These are phyloP conservation scores for Otolemur garnettii DNA, from an alignment of 2,113 vertebrate genomes.

Conservation along the genomic window DNA sequence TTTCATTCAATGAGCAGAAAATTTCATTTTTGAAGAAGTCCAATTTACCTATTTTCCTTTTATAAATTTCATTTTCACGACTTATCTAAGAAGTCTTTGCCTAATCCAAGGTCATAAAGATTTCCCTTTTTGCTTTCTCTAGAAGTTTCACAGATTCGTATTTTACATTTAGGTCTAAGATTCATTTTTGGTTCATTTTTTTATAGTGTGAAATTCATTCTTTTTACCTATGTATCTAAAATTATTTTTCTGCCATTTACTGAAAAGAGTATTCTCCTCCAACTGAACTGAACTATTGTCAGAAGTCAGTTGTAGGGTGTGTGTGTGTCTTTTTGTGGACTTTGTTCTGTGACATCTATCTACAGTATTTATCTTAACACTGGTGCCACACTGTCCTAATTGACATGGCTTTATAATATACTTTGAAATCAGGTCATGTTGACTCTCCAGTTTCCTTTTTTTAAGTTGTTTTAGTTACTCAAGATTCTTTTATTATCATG, in stretches of 20 bases:
- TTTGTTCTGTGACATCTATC: not conserved
- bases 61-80: not conserved
- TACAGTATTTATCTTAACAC: not conserved
- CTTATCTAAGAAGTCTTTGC: not conserved
- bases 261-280: not conserved
- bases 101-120: not conserved
- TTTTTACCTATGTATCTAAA: not conserved
- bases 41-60: not conserved
- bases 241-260: not conserved
- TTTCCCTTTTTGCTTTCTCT: not conserved
- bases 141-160: not conserved
- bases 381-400: not conserved
- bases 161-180: not conserved
- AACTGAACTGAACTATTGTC: not conserved
- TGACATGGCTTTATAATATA: not conserved
- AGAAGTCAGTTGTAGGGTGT: not conserved
- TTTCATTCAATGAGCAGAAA: not conserved
- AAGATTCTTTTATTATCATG: not conserved
- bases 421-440: not conserved
- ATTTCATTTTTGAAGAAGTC: slow-evolving; percentile 2
- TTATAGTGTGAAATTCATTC: not conserved
- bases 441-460: not conserved
- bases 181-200: not conserved
- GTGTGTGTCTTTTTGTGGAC: not conserved
- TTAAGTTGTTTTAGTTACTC: not conserved